Evolutionary conservation across 1,140 invertebrate genomes (phyloP), one percentile per base, ranked within the genome.

Genomic region (Helicoverpa zea): DNA sequence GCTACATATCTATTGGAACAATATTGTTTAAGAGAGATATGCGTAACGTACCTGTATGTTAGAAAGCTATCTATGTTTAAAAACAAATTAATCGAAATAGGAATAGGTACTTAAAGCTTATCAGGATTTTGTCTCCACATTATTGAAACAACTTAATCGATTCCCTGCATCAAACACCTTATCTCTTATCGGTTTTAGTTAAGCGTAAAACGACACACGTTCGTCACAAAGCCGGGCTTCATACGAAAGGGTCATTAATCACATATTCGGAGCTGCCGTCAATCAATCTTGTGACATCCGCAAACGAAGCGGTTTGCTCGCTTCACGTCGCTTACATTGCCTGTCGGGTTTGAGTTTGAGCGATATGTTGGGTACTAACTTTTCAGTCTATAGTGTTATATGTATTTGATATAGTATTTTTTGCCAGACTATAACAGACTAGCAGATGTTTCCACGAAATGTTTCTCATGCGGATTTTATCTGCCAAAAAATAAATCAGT

Each of bases 241-340:
- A 59, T 43, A 63, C 61, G 61, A 72, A 49, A 47, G 61, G 66
- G 51, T 52, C 90, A 94, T 94, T 92, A 92, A 92, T 94, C 93
- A 92, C 84, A 84, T 86, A 90, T 91, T 91, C 91, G 91, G 87
- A 87, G 89, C 83, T 83, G 79, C 84, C 85, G 91, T 92, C 91
- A 91, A 91, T 94, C 90, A 90, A 79, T 61, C 59, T 74, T 72
- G 84, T 86, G 90, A 84, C 87, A 84, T 83, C 80, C 70, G 81
- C 83, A 83, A 81, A 79, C 79, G 72, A 56, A 79, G 82, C 82
- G 74, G 56, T 81, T 84, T 84, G 83, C 78, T 52, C 85, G 76
- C 29, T 79, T 83, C 74, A 82, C 75, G 58, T 81, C 81, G 77
- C 68, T 76, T 81, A 79, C 83, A 81, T 81, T 83, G 56, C 52